These are phyloP conservation scores for Argopecten irradians DNA, from an alignment of 1,140 invertebrate species.

Conservation along the genomic window DNA sequence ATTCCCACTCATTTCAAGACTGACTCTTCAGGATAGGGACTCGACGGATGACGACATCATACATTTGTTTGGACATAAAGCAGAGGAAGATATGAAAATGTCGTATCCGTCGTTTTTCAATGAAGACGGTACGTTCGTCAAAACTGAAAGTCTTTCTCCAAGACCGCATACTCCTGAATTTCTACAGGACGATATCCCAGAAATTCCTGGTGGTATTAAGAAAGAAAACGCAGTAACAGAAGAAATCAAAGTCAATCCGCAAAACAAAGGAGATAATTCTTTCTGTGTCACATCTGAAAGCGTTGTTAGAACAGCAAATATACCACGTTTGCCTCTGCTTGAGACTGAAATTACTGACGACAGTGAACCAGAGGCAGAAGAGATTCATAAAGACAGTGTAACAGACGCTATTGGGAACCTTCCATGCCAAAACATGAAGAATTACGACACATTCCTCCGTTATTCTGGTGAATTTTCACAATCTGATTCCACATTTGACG, in stretches of 20 bases:
- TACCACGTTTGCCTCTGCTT: background rate
- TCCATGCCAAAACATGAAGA: background rate
- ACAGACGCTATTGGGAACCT: background rate
- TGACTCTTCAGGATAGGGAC: background rate
- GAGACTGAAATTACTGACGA: background rate
- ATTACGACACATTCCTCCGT: background rate
- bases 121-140: background rate
- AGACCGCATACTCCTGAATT: background rate
- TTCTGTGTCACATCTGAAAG: background rate
- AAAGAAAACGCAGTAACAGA: background rate
- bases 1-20: background rate
- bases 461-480: background rate
- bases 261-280: background rate
- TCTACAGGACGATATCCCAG: background rate
- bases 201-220: background rate
- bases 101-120: background rate
- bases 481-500: background rate
- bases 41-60: background rate
- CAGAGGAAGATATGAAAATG: background rate
- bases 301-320: background rate
- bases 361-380: background rate
- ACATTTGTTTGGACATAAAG: background rate
- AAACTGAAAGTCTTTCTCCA: background rate
- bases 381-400: background rate
- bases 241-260: background rate